Evolutionary conservation across 2,888 invertebrate species (phyloP), one percentile per base, ranked within the genome.

Genomic region (Griposia aprilina): DNA sequence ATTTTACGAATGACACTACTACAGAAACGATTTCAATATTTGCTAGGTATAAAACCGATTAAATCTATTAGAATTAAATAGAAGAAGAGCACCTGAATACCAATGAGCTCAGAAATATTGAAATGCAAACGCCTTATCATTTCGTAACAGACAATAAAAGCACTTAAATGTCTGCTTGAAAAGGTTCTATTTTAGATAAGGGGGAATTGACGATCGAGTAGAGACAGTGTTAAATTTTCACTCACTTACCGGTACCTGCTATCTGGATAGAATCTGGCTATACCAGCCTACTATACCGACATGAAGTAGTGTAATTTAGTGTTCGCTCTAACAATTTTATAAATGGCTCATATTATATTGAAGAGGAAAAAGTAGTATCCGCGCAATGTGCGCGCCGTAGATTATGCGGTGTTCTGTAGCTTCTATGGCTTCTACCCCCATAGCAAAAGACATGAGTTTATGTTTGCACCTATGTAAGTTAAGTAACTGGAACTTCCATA

Each of bases 21-120:
- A n/a, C 17, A 76, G 11, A 55, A 62, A 26, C 0, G 4, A 17
- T 62, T 69, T n/a, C 7, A 69, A 57, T 78, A 57, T 78, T 71
- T 78, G 2, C n/a, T 15, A 26, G 6, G 15, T 41, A 45, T 45
- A n/a, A 3, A 48, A 41, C 3, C n/a, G 41, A 65, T 72, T 65
- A 1, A 78, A 71, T 71, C 26, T 41, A 59, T 57, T 45, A n/a
- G 5, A 76, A 66, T 74, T 1, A 48, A 69, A 68, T 55, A 26
- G 11, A 13, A 26, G 11, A 13, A 65, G 36, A 26, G 10, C 62
- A 10, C 48, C 70, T 70, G 17, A 71, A 71, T 65, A 63, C 7
- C 41, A 72, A 78, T 57, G 7, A 50, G 36, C 62, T 48, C 23
- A 13, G 23, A 79, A 77, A 41, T 30, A 79, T 65, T 52, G 72